Conservation (phyloP, 2,888 invertebrate species). For the Coecobrya sp. region DNA sequence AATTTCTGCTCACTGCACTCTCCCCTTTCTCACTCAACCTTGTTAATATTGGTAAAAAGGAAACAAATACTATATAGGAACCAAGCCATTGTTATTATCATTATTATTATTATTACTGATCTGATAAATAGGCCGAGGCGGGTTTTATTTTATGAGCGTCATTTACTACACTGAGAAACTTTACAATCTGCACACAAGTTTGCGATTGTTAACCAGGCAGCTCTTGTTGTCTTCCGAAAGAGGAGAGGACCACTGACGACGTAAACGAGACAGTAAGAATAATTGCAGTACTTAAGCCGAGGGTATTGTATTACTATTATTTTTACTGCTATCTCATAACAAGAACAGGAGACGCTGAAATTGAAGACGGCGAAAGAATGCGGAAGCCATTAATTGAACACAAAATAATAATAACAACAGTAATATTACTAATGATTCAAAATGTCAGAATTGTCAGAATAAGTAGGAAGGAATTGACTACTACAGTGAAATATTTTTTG, state of each 20-base stretch:
- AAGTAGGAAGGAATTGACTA: no score
- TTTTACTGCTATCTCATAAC: neutral
- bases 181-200: neutral
- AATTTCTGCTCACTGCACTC: conserved; percentile 50
- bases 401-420: neutral
- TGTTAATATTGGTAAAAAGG: conserved; percentile 20
- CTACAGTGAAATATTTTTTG: no score
- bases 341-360: neutral
- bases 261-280: neutral
- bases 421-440: no score
- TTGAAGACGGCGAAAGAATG: neutral
- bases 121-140: neutral
- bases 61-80: conserved; percentile 12
- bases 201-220: neutral
- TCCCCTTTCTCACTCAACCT: conserved; percentile 21
- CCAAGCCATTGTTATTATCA: neutral
- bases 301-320: neutral
- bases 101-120: neutral
- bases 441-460: no score
- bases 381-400: conserved; percentile 6
- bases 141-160: neutral
- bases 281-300: neutral
- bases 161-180: neutral
- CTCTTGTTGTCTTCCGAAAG: neutral
- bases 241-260: neutral